These are phyloP conservation scores for Peromyscus leucopus DNA, from an alignment of 2,113 vertebrate species.

Conservation along the genomic window DNA sequence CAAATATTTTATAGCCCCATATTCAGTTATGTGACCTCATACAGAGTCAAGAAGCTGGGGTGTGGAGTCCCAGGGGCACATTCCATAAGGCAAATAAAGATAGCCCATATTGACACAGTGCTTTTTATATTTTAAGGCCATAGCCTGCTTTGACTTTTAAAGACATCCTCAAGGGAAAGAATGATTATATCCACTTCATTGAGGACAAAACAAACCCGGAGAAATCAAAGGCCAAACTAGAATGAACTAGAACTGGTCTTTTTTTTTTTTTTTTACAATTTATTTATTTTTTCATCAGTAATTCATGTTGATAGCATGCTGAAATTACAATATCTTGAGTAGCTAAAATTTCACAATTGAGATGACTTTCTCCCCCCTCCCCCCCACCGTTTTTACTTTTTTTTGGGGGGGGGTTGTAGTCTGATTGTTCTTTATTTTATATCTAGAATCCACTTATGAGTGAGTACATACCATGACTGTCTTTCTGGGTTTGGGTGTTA, in stretches of 20 bases:
- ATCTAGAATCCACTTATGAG: too few relatives aligned
- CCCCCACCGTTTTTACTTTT: too few relatives aligned
- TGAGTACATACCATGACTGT: too few relatives aligned
- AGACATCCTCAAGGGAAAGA: not conserved
- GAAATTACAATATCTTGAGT: too few relatives aligned
- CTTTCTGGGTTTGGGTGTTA: too few relatives aligned
- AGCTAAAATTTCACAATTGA: too few relatives aligned
- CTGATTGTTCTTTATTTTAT: too few relatives aligned
- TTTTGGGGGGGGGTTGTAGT: too few relatives aligned
- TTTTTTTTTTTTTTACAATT: too few relatives aligned
- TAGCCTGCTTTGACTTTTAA: slow-evolving; percentile 30
- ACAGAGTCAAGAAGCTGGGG: not conserved
- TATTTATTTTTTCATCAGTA: too few relatives aligned
- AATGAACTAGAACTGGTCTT: not conserved
- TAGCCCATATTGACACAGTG: fast-evolving
- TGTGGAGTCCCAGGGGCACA: fast-evolving
- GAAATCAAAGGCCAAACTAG: not conserved
- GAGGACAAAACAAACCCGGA: not conserved
- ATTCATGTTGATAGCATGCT: too few relatives aligned
- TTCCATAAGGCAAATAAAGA: not conserved
- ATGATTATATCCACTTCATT: not conserved
- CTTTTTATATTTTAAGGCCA: not conserved
- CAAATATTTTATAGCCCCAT: not conserved
- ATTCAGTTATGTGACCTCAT: not conserved
- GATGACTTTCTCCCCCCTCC: too few relatives aligned